Conservation (phyloP, 2,888 invertebrate genomes). For the Ecdyonurus torrentis region DNA sequence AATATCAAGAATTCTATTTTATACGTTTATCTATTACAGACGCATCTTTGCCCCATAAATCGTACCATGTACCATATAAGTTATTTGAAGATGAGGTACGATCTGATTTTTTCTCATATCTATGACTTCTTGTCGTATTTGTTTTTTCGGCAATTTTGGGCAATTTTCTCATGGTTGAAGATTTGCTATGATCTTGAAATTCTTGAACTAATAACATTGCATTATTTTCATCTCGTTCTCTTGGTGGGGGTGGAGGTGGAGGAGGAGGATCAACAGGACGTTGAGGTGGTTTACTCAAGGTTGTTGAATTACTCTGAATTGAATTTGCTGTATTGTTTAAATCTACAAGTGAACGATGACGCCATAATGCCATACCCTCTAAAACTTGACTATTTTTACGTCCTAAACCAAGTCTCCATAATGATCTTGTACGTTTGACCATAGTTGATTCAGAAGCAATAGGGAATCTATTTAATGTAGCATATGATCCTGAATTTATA, state of each 20-base stretch:
- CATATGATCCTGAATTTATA: slow-evolving; percentile 6
- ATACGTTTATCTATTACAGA: slow-evolving; percentile 29
- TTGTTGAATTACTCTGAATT: too few relatives aligned
- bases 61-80: slow-evolving; percentile 71
- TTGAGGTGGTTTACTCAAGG: slow-evolving; percentile 7
- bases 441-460: slow-evolving; percentile 21
- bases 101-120: slow-evolving; percentile 20
- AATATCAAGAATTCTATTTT: background rate
- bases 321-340: background rate
- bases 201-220: background rate
- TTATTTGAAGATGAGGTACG: slow-evolving; percentile 24
- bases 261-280: slow-evolving; percentile 7
- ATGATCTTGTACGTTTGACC: slow-evolving; percentile 67
- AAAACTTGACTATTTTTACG: slow-evolving; percentile 55
- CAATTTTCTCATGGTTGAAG: background rate
- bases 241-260: slow-evolving; percentile 8
- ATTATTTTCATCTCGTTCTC: background rate
- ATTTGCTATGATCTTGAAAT: background rate
- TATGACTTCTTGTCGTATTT: slow-evolving; percentile 18
- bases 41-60: slow-evolving; percentile 65
- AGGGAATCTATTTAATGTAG: slow-evolving; percentile 2
- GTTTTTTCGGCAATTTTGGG: slow-evolving; percentile 13
- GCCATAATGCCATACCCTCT: slow-evolving; percentile 54
- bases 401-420: slow-evolving; percentile 44
- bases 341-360: slow-evolving; percentile 1